A percentile compares a stretch with the other conserved stretches of the same genome.
These are phyloP conservation scores for Mycetomoellerius zeteki DNA, from an alignment of 1,140 invertebrate species.

Conservation along the genomic window DNA sequence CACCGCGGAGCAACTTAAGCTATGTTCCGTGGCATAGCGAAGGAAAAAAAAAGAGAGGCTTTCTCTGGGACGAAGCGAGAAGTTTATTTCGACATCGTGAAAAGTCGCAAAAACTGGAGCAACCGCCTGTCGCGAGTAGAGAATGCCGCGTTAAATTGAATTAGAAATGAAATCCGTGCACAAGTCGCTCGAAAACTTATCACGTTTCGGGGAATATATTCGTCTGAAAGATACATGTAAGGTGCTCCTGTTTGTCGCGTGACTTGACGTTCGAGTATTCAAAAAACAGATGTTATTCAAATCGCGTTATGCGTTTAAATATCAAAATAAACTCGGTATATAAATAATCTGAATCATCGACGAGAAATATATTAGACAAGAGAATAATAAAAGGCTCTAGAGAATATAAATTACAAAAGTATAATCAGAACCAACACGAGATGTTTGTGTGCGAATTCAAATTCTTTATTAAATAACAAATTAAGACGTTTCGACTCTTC, in stretches of 20 bases:
- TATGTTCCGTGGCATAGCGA: background rate
- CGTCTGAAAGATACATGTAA: background rate
- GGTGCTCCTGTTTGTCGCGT: background rate
- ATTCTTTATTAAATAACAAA: too few species aligned
- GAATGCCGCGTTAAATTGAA: constrained; percentile 27
- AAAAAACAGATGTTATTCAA: background rate
- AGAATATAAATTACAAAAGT: too few species aligned
- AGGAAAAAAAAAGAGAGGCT: background rate
- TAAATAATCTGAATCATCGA: background rate
- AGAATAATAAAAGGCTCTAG: too few species aligned
- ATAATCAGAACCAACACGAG: too few species aligned
- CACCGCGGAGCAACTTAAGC: background rate
- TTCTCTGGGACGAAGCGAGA: background rate
- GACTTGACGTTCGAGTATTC: background rate
- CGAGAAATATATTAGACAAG: background rate
- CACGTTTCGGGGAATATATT: background rate
- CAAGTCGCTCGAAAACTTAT: background rate
- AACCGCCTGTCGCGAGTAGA: background rate
- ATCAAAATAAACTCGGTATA: background rate
- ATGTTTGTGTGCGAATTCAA: too few species aligned
- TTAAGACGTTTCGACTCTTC: too few species aligned
- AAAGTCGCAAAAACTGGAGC: constrained; percentile 49
- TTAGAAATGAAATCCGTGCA: background rate
- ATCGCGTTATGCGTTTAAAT: background rate
- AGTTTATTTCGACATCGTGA: constrained; percentile 1